A percentile compares a stretch with the other conserved stretches of the same genome.
Conservation (phyloP, 2,888 invertebrate genomes). For the Iselma pallidipennis region DNA sequence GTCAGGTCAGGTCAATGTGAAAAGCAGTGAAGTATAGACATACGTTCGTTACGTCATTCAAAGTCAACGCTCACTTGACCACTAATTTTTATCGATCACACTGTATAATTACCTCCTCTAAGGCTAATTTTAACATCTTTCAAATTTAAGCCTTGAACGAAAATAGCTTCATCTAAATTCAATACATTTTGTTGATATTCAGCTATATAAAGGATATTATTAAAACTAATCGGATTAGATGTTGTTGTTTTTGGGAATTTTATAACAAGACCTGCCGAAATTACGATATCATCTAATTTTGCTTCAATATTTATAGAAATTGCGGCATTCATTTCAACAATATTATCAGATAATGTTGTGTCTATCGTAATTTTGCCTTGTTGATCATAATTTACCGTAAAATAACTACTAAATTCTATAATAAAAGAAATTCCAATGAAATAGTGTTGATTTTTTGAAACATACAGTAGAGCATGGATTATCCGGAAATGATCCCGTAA, state of each 20-base stretch:
- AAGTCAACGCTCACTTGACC: no score
- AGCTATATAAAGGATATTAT: conserved; percentile 19
- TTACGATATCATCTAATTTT: not conserved
- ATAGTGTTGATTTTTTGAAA: no score
- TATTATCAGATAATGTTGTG: conserved; percentile 6
- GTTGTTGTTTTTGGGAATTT: conserved; percentile 17
- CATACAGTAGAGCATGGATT: no score
- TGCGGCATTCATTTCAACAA: conserved; percentile 12
- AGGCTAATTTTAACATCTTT: not conserved
- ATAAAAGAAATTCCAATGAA: not conserved
- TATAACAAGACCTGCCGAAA: conserved; percentile 21
- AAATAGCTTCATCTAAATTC: not conserved
- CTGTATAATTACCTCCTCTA: not conserved
- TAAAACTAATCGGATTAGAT: conserved; percentile 13
- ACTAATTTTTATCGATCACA: not conserved
- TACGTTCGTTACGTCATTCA: no score
- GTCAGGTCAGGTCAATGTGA: not conserved
- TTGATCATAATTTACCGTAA: conserved; percentile 5
- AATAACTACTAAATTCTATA: conserved; percentile 19
- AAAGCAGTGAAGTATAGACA: not conserved
- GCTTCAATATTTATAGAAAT: conserved; percentile 24
- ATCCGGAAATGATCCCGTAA: no score
- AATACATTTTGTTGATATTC: conserved; percentile 12
- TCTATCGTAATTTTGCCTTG: conserved; percentile 1
- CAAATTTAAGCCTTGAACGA: no score